Evolutionary conservation across 2,888 invertebrate species (phyloP), one percentile per base, ranked within the genome.

Genomic region (Omphaloscelis lunosa): DNA sequence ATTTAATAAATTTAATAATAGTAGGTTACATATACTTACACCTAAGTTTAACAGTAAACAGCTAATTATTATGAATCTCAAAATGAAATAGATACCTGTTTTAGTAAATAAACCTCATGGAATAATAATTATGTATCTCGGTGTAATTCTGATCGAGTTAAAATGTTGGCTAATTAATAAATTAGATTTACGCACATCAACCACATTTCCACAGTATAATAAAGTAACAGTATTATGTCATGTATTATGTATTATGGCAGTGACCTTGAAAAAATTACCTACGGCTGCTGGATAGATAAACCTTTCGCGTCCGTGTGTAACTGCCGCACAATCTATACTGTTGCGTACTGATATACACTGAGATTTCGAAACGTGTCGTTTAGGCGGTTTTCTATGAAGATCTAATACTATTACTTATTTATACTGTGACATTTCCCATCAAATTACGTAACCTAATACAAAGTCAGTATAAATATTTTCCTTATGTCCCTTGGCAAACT

Each of bases 81-180:
- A 51, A 39, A 48, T 68, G 5, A 17, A 1, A 17, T 39, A 39
- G 6, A 17, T 27, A 48, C 12, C 2, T 65, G 29, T 74, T 34
- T 34, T 29, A 41, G 6, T 51, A 53, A 17, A 75, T 11, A 29
- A n/a, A 41, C 12, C 6, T 8, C 17, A 51, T 67, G 11, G 34
- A 59, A 61, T 41, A 59, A 17, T 45, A 45, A 77, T 66, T 15
- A 41, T 53, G 2, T 61, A 39, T n/a, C 23, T 62, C 41, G 11
- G 12, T 66, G 17, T 79, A 69, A 69, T 39, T 29, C 41, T 12
- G 29, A 53, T 1, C 15, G 23, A 29, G 29, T 65, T 48, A 80
- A 72, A n/a, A 72, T 53, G 29, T 63, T 2, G n/a, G 15, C 62
- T 41, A 79, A 77, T 77, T 79, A 72, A 15, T 27, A 17, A 5